Conservation (phyloP, 2,797 vertebrate species). For the Catharus ustulatus region DNA sequence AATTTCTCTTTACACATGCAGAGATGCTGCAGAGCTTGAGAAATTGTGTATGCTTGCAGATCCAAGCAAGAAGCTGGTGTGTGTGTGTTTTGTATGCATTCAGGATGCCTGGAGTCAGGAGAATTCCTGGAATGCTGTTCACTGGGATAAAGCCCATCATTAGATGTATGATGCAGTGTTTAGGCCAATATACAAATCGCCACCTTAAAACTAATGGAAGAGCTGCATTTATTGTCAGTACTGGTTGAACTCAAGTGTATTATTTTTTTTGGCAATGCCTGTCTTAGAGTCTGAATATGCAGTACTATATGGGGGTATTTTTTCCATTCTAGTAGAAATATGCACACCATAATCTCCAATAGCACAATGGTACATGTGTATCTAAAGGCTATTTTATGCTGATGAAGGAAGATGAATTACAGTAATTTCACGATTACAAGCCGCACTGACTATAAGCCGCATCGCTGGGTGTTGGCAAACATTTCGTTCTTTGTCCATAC, state of each 20-base stretch:
- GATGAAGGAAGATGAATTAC: background rate
- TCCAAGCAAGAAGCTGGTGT: background rate
- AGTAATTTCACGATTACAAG: too few species aligned
- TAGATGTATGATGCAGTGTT: background rate
- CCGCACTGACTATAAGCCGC: too few species aligned
- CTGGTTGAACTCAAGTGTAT: background rate
- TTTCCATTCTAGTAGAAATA: background rate
- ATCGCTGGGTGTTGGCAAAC: too few species aligned
- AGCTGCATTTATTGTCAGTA: background rate
- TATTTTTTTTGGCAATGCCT: background rate
- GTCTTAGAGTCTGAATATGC: background rate
- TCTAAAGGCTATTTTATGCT: background rate
- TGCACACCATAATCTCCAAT: background rate
- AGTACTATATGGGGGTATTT: fast-evolving
- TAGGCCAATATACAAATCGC: background rate
- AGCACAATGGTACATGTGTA: background rate
- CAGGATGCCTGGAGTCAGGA: background rate
- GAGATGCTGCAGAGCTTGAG: background rate
- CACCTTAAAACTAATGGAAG: background rate
- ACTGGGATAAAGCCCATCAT: background rate
- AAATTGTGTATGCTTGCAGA: background rate
- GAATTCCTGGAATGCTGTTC: background rate
- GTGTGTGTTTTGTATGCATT: background rate
- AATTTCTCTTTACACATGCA: background rate
- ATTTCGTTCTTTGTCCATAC: too few species aligned